Evolutionary conservation across 2,113 vertebrate species (phyloP).

Genomic region (Leptobrachium leishanense): DNA sequence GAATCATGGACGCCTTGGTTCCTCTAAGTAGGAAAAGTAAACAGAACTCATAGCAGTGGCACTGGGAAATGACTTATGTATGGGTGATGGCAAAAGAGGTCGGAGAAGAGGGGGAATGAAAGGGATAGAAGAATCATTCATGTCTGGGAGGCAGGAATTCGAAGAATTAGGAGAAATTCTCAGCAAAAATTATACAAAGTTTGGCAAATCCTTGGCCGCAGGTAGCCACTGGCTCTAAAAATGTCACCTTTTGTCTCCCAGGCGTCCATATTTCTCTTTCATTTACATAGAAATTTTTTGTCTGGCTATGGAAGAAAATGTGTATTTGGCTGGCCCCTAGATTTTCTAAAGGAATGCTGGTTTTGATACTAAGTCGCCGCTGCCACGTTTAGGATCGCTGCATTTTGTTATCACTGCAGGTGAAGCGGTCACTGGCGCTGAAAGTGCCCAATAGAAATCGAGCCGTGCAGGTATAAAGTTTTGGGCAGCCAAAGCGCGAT

Average conservation of each 20-base stretch:
- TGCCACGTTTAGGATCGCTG: background rate
- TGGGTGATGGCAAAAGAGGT: background rate
- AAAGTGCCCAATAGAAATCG: background rate
- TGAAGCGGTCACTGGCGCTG: background rate
- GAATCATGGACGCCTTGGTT: background rate
- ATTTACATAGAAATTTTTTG: no score
- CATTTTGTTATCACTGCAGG: background rate
- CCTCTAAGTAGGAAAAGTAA: constrained; percentile 7
- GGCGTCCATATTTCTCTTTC: no score
- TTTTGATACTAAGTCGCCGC: no score
- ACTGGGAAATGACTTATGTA: background rate
- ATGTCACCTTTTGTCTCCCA: no score
- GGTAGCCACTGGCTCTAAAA: no score
- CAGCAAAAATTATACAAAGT: no score
- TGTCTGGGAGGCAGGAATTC: no score
- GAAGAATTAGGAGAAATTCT: no score
- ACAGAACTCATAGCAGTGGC: background rate
- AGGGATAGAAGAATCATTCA: background rate
- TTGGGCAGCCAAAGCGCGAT: background rate
- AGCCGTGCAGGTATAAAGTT: background rate
- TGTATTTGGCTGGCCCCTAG: no score
- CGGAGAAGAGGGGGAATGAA: background rate
- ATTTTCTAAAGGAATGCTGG: no score
- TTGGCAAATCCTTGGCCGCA: no score
- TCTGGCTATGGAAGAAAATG: no score